Evolutionary conservation across 2,797 vertebrate genomes (phyloP), one percentile per base, ranked within the genome.

Genomic region (Loriculus beryllinus): DNA sequence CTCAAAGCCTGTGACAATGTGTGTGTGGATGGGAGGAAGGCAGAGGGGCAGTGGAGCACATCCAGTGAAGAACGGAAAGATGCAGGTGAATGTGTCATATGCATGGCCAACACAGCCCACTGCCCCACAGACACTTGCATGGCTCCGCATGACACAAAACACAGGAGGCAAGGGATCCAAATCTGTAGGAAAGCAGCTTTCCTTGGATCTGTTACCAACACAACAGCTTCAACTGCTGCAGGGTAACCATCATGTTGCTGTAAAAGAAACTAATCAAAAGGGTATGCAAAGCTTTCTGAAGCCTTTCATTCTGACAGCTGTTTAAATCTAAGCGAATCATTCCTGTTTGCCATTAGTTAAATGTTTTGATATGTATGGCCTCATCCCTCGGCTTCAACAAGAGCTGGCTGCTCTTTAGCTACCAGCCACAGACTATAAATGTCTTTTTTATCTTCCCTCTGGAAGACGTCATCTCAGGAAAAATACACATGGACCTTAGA

Each of bases 211-310:
- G 21, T 56, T 63, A 84, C 74, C 54, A 69, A 26, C 43, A 37
- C 74, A 90, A 78, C 51, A 77, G 51, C 62, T 78, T 51, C 51
- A 92, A 79, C 54, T 78, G 45, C 88, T 76, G 59, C 0, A 0
- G 42, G 67, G 54, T 64, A 69, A 65, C 94, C 67, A 84, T 52
- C 45, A 26, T 18, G 26, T 63, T 94, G 62, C 75, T 82, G 72
- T 71, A 68, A 90, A 88, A 92, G 63, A 49, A 81, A 82, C 52
- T 5, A 88, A 92, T 82, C 59, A 79, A 72, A 94, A 84, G 81
- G 85, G 42, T 59, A 63, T 11, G 67, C 42, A 69, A 65, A 90
- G 42, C 35, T 79, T 84, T 86, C 39, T 26, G 59, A 63, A 90
- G 43, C 54, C 63, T 89, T 87, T 48, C 35, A 54, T 76, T 87